Base-by-base conservation (phyloP, 2,888 invertebrate genomes). In the Limnephilus lunatus region DNA sequence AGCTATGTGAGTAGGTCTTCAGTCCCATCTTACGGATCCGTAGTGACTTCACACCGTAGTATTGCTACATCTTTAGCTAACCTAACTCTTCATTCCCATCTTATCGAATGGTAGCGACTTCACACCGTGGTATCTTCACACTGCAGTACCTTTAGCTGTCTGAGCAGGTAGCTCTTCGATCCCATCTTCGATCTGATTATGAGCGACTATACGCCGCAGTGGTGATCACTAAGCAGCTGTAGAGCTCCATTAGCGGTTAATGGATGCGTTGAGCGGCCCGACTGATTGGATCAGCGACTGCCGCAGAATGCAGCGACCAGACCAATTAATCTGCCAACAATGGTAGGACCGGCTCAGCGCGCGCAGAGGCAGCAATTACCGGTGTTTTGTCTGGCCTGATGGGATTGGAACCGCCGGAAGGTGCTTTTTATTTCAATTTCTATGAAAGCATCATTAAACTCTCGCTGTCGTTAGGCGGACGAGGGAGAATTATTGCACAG, bases 191-290 rank as follows among this genome's bases (percentile, higher is more conserved):
- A 39, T 9, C 97, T 97, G 93, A 98, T 98, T 94, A 97, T 97
- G 94, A 97, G 97, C 89, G 97, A 97, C 94, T 98, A 97, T 95
- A 97, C 98, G 94, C 97, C 97, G 92, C 97, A 98, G 96, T 98
- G 98, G 98, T 98, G 95, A 97, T 97, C 96, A 31, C 14, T 48
- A 14, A 48, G 9, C 68, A 68, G 25, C 25, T n/a, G 15, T 68
- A 7, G 25, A 68, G 68, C 9, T 25, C 25, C 19, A 68, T 68
- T 87, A 83, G 83, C 83, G 39, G 11, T 35, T 35, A 83, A 39
- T 39, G 7, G 83, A 19, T 25, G 83, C 83, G 35, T 83, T 19
- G 83, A 39, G 14, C 32, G 82, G 35, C 11, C 9, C 87, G 11
- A 30, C n/a, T 87, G 31, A 87, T 48, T 30, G 44, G 39, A 35